Conservation (phyloP, 2,797 vertebrate genomes). For the Poeciliopsis paucimaculata region DNA sequence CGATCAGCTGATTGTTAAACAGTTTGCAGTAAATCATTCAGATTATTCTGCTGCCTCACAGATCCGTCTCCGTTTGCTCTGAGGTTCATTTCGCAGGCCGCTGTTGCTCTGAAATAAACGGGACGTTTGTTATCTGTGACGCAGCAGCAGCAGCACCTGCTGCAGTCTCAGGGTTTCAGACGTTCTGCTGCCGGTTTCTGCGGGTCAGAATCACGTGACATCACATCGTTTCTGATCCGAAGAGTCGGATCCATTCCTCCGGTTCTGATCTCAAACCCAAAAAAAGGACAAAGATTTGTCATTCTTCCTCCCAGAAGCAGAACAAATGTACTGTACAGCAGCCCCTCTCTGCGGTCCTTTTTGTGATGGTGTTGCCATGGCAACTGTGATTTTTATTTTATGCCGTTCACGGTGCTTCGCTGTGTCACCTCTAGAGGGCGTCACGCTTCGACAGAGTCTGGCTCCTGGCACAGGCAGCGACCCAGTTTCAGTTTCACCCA, state of each 20-base stretch:
- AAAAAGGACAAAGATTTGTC: conserved; percentile 5
- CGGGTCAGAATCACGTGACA: conserved; percentile 3
- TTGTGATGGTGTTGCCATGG: conserved; percentile 41
- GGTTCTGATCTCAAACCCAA: not conserved
- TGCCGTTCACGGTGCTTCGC: not conserved
- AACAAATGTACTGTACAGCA: conserved; percentile 22
- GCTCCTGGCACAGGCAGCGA: not conserved
- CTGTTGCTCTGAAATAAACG: too few species aligned
- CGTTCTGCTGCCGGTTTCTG: conserved; percentile 7
- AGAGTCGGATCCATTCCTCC: not conserved
- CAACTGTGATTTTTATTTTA: conserved; percentile 21
- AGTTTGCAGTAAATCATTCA: too few species aligned
- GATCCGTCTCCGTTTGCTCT: too few species aligned
- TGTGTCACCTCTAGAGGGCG: not conserved
- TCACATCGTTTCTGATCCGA: not conserved
- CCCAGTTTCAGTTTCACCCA: not conserved
- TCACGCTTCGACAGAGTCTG: not conserved
- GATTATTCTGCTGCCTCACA: too few species aligned
- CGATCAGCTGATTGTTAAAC: too few species aligned
- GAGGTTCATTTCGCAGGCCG: too few species aligned
- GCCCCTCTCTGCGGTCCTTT: conserved; percentile 18
- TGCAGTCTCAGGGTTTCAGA: not conserved
- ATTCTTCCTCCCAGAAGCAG: conserved; percentile 23
- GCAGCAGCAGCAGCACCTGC: too few species aligned
- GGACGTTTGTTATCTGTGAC: too few species aligned